phyloP scores from a whole-genome alignment of 2,797 vertebrate genomes.

The Halcyon chelicuti region DNA sequence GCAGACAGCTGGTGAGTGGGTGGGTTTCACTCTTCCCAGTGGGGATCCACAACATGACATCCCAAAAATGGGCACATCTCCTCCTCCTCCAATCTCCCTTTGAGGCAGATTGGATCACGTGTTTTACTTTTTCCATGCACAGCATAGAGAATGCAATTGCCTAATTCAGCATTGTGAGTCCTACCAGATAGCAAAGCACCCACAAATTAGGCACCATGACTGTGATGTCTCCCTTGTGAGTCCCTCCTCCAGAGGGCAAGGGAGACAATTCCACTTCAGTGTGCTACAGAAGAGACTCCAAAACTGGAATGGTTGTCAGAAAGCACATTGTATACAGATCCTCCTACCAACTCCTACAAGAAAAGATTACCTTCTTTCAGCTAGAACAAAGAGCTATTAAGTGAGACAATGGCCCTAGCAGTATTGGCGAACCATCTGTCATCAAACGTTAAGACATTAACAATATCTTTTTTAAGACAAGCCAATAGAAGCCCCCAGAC shows the following conservation, averaged over 20 bases:
- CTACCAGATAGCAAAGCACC: not conserved
- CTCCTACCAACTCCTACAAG: constrained; percentile 38
- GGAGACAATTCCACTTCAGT: not conserved
- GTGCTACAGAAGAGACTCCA: not conserved
- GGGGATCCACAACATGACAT: not conserved
- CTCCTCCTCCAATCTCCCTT: not conserved
- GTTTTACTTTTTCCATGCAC: not conserved
- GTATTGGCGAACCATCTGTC: constrained; percentile 9
- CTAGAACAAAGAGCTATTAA: constrained; percentile 52
- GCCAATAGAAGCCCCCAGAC: not conserved
- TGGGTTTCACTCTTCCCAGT: not conserved
- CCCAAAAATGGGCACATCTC: not conserved
- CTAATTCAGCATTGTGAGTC: not conserved
- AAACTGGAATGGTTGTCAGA: not conserved
- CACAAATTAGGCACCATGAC: not conserved
- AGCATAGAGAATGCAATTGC: not conserved
- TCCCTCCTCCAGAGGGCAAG: not conserved
- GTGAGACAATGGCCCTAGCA: constrained; percentile 36
- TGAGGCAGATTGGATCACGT: fast-evolving
- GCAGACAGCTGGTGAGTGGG: not conserved
- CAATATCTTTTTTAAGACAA: constrained; percentile 26
- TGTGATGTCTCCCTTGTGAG: not conserved
- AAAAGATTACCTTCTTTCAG: constrained; percentile 39
- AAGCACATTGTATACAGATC: constrained; percentile 2
- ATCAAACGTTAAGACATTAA: not conserved